Base-by-base conservation (phyloP, 2,797 vertebrate genomes). In the Ficedula albicollis region DNA sequence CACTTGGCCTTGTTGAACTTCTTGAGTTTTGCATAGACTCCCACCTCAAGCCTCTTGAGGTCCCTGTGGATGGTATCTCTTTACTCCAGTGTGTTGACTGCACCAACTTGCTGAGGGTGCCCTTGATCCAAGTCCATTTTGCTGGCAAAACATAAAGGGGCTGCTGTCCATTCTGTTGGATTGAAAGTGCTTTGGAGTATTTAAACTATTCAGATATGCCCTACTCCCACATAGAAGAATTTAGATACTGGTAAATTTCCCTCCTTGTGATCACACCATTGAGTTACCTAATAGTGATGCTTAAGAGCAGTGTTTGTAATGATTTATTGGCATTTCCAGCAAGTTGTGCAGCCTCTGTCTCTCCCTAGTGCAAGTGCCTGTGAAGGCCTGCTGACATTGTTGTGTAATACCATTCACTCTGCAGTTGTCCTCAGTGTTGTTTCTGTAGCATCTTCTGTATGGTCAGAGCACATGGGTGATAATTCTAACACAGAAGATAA, bases 351-450 rank as follows among this genome's bases (percentile, higher is more conserved):
- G 38, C 16, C 27, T 46, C 6, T 55, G 10, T 34, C 5, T 38
- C 38, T 55, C 56, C 27, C 12, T 39, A 23, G 32, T 30, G n/a
- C 58, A 15, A 29, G 62, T 70, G 91, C 60, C 36, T 32, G 5
- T 20, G 25, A 29, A 38, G 34, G 27, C 32, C 52, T 7, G 2
- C 52, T 59, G 3, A 20, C 9, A 3, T 6, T 0, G 0, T 11
- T 36, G 17, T 77, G 17, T 36, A 23, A 20, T 18, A 13, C 9
- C 30, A n/a, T 55, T 90, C 48, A 43, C 16, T n/a, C 9, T 23
- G 30, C 18, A 3, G 78, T 90, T 48, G 52, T 63, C 12, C 44
- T 73, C 3, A 0, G 8, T 70, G 49, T 76, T 5, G 20, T 58
- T 70, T 59, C 84, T 76, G 27, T 48, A 60, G 46, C 26, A 10